These are phyloP conservation scores for Scytalopus superciliaris DNA, from an alignment of 2,113 vertebrate genomes.

Conservation along the genomic window DNA sequence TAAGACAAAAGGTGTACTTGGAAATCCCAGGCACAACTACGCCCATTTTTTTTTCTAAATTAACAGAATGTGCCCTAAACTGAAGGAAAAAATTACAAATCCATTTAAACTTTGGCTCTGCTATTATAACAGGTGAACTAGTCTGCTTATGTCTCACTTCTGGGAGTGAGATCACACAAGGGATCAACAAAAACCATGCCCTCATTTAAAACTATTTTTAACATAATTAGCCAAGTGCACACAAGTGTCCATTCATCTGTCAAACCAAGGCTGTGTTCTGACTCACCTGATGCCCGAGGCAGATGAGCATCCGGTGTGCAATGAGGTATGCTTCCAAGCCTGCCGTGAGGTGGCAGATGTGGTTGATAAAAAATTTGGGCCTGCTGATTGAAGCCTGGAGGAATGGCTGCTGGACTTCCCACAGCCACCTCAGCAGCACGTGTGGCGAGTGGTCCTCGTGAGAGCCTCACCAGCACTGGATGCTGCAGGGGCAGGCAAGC, in stretches of 20 bases:
- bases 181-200: not conserved
- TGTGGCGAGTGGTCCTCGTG: rapidly evolving
- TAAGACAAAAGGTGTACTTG: not conserved
- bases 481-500: not conserved
- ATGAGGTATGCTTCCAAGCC: not conserved
- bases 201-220: not conserved
- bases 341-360: not conserved
- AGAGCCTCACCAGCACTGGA: not conserved
- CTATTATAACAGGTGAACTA: not conserved
- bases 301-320: not conserved
- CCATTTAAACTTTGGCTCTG: not conserved
- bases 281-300: not conserved
- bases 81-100: not conserved
- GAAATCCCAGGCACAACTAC: not conserved
- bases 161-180: too few species aligned
- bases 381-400: not conserved
- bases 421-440: not conserved
- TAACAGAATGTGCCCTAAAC: not conserved
- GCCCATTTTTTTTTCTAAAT: not conserved
- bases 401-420: not conserved
- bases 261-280: not conserved
- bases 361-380: not conserved
- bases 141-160: not conserved
- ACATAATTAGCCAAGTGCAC: not conserved
- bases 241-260: not conserved